Base-by-base conservation (phyloP, 2,797 vertebrate species). In the Tragopan temminckii region DNA sequence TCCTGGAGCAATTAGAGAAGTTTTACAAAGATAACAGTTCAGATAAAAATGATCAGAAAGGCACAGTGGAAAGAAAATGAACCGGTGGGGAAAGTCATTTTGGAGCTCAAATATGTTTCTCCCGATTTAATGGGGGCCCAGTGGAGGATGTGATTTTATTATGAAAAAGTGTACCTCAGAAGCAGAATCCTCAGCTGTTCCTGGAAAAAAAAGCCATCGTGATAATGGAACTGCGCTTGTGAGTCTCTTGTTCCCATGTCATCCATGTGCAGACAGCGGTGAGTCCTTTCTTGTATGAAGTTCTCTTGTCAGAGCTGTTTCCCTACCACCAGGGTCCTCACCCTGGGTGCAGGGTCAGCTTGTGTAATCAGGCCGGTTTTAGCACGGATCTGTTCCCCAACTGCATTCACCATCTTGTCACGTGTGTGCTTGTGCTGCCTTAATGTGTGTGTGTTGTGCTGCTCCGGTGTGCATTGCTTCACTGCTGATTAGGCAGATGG, bases 1-100 rank as follows among this genome's bases (percentile, higher is more conserved):
- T 92, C 55, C 89, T 89, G 72, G 50, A 95, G 89, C 87, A 95
- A 89, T 95, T 95, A 89, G 9, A 85, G 52, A 89, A 82, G 50
- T 83, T 82, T 85, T 76, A 77, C 55, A 79, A 80, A 88, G 66
- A 80, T 55, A 52, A 18, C 90, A 92, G 87, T 93, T 82, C 40
- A 43, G 69, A 20, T 89, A 52, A 43, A 93, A 94, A 71, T 40
- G 33, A 77, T 80, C 2, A 5, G 72, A 78, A 18, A 9, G 59
- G 19, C 69, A 62, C 29, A 82, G 70, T 24, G 43, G 21, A 77
- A 62, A 75, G 42, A 62, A 88, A 38, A 61, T 69, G 36, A 21
- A 75, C 9, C 3, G 2, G 1, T 53, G 59, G 14, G 16, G 31
- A 53, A 86, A 79, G 55, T 72, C 48, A 80, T 13, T 13, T 50